These are phyloP conservation scores for Hucho hucho DNA, from an alignment of 2,113 vertebrate species.

Conservation along the genomic window DNA sequence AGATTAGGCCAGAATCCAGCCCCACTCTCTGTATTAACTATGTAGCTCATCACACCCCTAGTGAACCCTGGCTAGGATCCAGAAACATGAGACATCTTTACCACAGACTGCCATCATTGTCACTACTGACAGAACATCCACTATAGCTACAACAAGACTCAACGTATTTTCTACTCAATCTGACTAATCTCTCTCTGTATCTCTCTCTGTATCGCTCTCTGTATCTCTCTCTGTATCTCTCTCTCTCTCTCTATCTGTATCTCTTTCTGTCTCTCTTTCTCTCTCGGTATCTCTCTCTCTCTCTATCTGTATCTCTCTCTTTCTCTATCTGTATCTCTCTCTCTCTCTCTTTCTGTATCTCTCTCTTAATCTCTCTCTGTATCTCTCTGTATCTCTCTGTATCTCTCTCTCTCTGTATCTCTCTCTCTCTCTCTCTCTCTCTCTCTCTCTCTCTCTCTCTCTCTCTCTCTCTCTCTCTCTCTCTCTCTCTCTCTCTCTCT, in stretches of 20 bases:
- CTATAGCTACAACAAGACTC: neutral
- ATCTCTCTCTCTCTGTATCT: neutral
- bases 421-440: conserved; percentile 23
- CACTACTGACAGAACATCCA: conserved; percentile 20
- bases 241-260: conserved; percentile 37
- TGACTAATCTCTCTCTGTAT: conserved; percentile 24
- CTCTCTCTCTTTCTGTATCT: no score
- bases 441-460: neutral
- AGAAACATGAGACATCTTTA: conserved; percentile 25
- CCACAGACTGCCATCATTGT: conserved; percentile 43
- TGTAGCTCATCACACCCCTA: conserved; percentile 11
- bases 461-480: neutral
- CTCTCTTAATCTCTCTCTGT: no score
- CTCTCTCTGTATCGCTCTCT: no score
- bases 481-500: neutral
- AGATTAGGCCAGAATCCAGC: conserved; percentile 60
- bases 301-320: no score
- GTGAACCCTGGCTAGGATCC: conserved; percentile 33
- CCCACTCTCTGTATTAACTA: neutral
- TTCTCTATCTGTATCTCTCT: no score
- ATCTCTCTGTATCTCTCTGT: neutral
- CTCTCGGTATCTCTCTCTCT: no score
- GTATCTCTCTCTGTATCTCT: conserved; percentile 43
- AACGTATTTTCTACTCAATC: no score
- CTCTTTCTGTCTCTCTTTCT: neutral